These are phyloP conservation scores for Mus caroli DNA, from an alignment of 2,797 vertebrate genomes.

Conservation along the genomic window DNA sequence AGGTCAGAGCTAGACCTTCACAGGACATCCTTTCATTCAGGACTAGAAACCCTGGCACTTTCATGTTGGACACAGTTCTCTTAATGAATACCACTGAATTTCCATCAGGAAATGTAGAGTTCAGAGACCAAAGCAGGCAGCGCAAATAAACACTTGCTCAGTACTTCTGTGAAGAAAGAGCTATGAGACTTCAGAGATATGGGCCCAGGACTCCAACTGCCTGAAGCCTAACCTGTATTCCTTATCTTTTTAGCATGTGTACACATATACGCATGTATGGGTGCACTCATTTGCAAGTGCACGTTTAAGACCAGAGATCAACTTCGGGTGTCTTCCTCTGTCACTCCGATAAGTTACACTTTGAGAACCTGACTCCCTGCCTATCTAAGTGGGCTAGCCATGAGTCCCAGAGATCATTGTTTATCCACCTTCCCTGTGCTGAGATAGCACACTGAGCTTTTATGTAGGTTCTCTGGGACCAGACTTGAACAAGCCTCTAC, in stretches of 20 bases:
- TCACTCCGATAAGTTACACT: neutral
- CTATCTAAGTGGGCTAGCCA: neutral
- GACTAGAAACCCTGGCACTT: neutral
- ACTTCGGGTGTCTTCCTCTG: neutral
- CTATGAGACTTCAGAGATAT: neutral
- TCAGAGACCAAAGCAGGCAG: neutral
- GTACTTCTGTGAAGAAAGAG: neutral
- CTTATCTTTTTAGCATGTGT: neutral
- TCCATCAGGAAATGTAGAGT: neutral
- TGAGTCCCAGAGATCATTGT: neutral
- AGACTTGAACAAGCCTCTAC: too few species aligned
- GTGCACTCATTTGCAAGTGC: neutral
- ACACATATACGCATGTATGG: neutral
- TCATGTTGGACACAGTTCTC: neutral
- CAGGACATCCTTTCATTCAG: neutral
- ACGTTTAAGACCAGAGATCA: neutral
- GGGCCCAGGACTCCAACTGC: neutral
- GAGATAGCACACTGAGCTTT: neutral
- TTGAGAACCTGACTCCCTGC: neutral
- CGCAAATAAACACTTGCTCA: neutral
- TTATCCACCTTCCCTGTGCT: neutral
- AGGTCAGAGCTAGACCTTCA: neutral
- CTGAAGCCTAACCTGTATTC: rapidly evolving
- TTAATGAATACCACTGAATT: neutral
- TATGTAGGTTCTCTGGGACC: neutral